A percentile compares a stretch with the other conserved stretches of the same genome.
Evolutionary conservation across 2,113 vertebrate genomes (phyloP).

Genomic region (Dryoscopus gambensis): DNA sequence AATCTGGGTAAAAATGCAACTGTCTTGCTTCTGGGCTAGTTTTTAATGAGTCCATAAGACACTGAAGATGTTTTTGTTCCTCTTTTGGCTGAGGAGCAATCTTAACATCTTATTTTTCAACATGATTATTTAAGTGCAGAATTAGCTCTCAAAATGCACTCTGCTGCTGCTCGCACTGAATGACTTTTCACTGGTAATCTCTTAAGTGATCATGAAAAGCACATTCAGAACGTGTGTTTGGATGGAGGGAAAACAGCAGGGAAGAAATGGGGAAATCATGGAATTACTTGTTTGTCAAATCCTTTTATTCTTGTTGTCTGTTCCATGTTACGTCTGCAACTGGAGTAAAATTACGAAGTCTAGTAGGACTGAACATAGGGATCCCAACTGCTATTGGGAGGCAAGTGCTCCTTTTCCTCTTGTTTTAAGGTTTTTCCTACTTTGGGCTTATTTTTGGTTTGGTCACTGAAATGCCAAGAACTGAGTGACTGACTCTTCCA

Average conservation of each 20-base stretch:
- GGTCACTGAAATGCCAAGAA: not conserved
- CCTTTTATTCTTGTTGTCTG: not conserved
- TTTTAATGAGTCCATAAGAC: not conserved
- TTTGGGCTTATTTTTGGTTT: not conserved
- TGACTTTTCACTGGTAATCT: not conserved
- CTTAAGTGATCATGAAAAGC: not conserved
- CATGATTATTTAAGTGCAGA: not conserved
- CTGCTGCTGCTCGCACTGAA: not conserved
- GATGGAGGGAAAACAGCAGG: not conserved
- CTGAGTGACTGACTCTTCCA: not conserved
- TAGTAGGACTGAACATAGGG: not conserved
- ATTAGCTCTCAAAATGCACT: not conserved
- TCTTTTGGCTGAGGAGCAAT: not conserved
- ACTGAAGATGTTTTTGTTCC: not conserved
- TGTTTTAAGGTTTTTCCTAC: not conserved
- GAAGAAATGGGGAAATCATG: not conserved
- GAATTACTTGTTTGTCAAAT: not conserved
- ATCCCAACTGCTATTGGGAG: not conserved
- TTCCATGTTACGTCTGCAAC: not conserved
- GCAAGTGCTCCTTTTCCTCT: not conserved
- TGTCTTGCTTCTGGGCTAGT: constrained; percentile 27
- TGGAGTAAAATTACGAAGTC: not conserved
- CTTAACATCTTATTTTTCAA: not conserved
- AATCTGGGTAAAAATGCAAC: not conserved
- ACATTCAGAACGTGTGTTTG: not conserved